These are phyloP conservation scores for Antheraea assamensis DNA, from an alignment of 2,888 invertebrate species.

Conservation along the genomic window DNA sequence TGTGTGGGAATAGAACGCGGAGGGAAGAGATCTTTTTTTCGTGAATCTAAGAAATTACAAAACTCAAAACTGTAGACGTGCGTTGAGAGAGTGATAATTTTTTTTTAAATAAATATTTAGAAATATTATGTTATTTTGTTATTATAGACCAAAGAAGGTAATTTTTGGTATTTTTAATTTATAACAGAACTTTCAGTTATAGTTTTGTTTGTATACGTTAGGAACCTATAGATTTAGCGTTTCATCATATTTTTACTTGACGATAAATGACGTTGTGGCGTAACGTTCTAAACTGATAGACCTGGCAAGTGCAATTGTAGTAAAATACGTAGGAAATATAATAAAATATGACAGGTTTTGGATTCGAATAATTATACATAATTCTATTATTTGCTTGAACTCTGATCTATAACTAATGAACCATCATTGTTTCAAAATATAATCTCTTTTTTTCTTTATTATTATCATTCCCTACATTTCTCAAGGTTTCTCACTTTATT, in stretches of 20 bases:
- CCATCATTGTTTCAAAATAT: background rate
- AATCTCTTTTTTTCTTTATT: background rate
- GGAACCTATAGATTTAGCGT: background rate
- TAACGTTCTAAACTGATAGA: background rate
- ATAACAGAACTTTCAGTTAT: background rate
- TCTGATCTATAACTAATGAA: background rate
- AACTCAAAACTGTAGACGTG: too few relatives aligned
- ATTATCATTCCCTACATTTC: too few relatives aligned
- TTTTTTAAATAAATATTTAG: background rate
- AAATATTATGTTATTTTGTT: background rate
- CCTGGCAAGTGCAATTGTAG: background rate
- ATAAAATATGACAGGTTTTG: too few relatives aligned
- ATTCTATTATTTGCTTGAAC: too few relatives aligned
- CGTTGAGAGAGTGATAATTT: too few relatives aligned
- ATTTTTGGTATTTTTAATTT: background rate
- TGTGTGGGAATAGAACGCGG: too few relatives aligned
- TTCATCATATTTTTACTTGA: constrained; percentile 2
- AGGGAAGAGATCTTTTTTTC: too few relatives aligned
- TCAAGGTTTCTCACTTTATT: too few relatives aligned
- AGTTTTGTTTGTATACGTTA: background rate
- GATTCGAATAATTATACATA: too few relatives aligned
- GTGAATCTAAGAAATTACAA: too few relatives aligned
- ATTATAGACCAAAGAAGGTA: background rate
- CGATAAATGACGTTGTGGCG: background rate
- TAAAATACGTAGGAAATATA: background rate